These are phyloP conservation scores for Drosophila greeni DNA, from an alignment of 2,888 invertebrate genomes.

Conservation along the genomic window DNA sequence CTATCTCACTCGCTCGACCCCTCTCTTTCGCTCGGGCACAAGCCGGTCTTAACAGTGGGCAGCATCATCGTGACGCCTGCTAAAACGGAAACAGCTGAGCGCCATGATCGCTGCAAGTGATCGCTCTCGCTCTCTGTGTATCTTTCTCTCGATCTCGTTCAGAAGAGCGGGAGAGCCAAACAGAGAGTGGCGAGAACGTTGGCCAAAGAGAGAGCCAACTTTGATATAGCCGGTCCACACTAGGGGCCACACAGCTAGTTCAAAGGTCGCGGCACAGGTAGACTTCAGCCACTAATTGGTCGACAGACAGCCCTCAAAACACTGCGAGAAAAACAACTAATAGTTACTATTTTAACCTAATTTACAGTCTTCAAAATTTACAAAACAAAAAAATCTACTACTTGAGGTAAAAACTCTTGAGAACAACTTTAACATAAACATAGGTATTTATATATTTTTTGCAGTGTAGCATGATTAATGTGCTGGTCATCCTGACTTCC, in stretches of 20 bases:
- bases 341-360: too few relatives aligned
- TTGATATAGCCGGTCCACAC: conserved; percentile 9
- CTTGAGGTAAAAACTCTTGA: not conserved
- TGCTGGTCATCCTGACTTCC: conserved; percentile 4
- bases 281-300: conserved; percentile 24
- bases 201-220: conserved; percentile 7
- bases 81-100: conserved; percentile 1
- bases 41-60: conserved; percentile 29
- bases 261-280: conserved; percentile 34
- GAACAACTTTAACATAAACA: not conserved
- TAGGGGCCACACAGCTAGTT: conserved; percentile 37
- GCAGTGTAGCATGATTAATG: not conserved
- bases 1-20: not conserved
- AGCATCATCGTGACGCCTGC: conserved; percentile 22
- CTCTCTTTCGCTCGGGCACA: conserved; percentile 9
- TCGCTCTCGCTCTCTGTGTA: not conserved
- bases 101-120: conserved; percentile 2
- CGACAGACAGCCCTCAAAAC: not conserved
- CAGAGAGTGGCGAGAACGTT: conserved; percentile 1
- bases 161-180: not conserved
- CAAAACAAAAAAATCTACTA: not conserved
- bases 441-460: too few relatives aligned
- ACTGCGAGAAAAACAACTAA: not conserved
- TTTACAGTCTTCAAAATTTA: too few relatives aligned
- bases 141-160: not conserved